Conservation (phyloP, 2,888 invertebrate species). For the Nymphalis c-album region DNA sequence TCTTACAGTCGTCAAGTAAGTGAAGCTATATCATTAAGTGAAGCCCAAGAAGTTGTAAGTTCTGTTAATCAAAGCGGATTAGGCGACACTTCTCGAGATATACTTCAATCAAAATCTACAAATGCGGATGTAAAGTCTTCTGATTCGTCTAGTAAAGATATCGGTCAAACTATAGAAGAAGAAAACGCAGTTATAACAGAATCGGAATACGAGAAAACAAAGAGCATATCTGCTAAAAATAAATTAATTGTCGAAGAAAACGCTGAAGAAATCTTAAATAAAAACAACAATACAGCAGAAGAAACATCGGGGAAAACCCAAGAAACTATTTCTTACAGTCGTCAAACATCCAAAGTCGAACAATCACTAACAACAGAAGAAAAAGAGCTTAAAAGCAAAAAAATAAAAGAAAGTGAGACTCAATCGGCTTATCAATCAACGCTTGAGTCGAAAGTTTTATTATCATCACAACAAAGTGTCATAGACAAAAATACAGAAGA, state of each 20-base stretch:
- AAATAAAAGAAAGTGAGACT: not conserved
- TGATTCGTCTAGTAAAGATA: constrained; percentile 11
- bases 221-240: constrained; percentile 30
- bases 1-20: constrained; percentile 36
- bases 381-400: constrained; percentile 18
- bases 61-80: too few species aligned
- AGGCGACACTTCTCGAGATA: not conserved
- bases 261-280: constrained; percentile 25
- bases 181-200: constrained; percentile 7
- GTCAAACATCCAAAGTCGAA: constrained; percentile 36
- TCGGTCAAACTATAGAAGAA: constrained; percentile 23
- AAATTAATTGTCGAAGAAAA: constrained; percentile 32
- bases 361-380: constrained; percentile 24
- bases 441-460: not conserved
- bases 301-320: constrained; percentile 17
- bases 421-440: not conserved
- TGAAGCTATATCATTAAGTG: constrained; percentile 13
- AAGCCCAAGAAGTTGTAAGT: constrained; percentile 7
- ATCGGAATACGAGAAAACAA: constrained; percentile 34
- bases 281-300: constrained; percentile 8
- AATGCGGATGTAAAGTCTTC: constrained; percentile 11
- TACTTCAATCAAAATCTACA: not conserved
- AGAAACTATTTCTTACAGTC: constrained; percentile 34
- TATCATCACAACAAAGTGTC: too few species aligned
- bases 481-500: not conserved